Conservation (phyloP, 2,888 invertebrate species). For the Dicranocentrus wangi region DNA sequence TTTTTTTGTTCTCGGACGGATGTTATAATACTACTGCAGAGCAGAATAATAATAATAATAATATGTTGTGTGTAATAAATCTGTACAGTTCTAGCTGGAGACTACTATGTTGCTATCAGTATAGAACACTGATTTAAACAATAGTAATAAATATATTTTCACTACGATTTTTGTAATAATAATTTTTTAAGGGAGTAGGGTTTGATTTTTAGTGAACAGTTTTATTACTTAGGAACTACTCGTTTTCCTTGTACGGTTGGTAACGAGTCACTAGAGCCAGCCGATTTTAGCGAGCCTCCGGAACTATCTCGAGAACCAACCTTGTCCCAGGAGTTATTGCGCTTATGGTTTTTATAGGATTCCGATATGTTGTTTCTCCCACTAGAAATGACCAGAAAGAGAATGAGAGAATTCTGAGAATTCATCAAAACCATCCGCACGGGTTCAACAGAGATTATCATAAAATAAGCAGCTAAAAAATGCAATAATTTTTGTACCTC, state of each 20-base stretch:
- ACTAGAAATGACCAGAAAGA: constrained; percentile 41
- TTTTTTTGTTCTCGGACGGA: no score
- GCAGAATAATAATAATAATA: no score
- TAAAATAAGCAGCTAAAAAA: neutral
- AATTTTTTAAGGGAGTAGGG: neutral
- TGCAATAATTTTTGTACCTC: constrained; percentile 72
- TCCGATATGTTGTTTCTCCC: constrained; percentile 68
- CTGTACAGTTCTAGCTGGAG: no score
- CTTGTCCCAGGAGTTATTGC: constrained; percentile 72
- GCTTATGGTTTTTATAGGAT: constrained; percentile 70
- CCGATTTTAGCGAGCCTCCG: constrained; percentile 71
- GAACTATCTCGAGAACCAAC: constrained; percentile 71
- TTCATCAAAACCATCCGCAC: neutral
- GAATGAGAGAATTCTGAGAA: neutral
- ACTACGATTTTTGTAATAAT: neutral
- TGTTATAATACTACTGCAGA: no score
- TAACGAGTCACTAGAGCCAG: constrained; percentile 71
- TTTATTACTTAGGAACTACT: constrained; percentile 71
- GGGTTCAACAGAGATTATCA: neutral
- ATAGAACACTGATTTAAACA: no score
- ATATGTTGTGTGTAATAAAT: no score
- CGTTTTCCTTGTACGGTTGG: constrained; percentile 72
- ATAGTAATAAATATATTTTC: no score
- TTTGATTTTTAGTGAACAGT: neutral
- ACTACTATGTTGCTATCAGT: no score